Evolutionary conservation across 2,113 vertebrate genomes (phyloP).

Genomic region (Excalfactoria chinensis): DNA sequence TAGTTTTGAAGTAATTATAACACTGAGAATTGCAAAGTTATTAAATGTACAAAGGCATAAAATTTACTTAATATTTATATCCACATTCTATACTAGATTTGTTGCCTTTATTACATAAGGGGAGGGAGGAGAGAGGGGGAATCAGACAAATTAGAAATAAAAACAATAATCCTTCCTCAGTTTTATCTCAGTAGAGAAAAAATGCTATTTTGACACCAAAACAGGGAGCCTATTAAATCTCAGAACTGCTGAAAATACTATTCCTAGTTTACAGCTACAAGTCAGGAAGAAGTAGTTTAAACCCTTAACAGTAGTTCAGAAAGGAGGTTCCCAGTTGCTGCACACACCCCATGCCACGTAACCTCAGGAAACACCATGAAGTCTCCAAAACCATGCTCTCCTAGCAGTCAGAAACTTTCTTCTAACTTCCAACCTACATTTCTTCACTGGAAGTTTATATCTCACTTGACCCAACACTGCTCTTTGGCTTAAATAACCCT

Average conservation of each 20-base stretch:
- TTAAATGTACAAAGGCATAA: not conserved
- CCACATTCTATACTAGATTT: not conserved
- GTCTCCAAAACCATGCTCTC: not conserved
- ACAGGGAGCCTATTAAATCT: not conserved
- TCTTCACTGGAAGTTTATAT: not conserved
- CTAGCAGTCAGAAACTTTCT: not conserved
- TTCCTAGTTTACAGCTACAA: not conserved
- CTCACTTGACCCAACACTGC: not conserved
- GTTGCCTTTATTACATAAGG: not conserved
- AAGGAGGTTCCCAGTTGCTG: not conserved
- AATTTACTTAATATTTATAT: not conserved
- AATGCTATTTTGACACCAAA: not conserved
- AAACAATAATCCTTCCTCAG: not conserved
- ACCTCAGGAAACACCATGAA: not conserved
- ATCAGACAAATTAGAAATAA: not conserved
- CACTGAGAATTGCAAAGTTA: not conserved
- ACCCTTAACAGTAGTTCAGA: not conserved
- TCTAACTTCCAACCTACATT: not conserved
- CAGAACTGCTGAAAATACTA: not conserved
- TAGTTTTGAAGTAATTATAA: conserved; percentile 7
- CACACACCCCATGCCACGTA: not conserved
- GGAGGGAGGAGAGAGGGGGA: not conserved
- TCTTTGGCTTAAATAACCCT: not conserved
- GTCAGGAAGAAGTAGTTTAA: not conserved
- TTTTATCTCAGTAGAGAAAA: not conserved